Percentiles rank a stretch among this genome's conserved stretches.
phyloP scores from a whole-genome alignment of 35 echinoderm and acorn worm genomes.

The Strongylocentrotus purpuratus region DNA sequence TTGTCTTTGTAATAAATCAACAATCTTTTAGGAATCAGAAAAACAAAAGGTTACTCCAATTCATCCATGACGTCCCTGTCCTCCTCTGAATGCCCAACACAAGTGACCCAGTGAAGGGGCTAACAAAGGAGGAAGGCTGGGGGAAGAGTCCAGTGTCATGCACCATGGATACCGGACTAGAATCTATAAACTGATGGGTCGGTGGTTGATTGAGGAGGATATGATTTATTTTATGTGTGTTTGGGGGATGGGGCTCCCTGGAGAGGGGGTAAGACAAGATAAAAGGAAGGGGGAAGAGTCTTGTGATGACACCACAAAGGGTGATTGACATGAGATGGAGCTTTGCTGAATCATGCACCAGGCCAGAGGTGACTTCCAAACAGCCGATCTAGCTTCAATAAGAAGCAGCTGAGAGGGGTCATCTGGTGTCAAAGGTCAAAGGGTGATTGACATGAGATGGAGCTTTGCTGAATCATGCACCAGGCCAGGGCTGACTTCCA shows the following conservation, averaged over 20 bases:
- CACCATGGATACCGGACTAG: neutral
- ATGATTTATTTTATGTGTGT: constrained; percentile 9
- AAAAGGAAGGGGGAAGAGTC: neutral
- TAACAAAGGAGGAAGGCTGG: neutral
- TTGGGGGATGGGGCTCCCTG: constrained; percentile 28
- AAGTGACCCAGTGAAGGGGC: neutral
- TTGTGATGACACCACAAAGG: constrained; percentile 18
- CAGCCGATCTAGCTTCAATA: neutral
- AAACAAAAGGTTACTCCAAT: neutral
- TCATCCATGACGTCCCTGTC: neutral
- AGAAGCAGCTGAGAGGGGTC: neutral
- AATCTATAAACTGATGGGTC: neutral
- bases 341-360: neutral
- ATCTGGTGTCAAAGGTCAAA: neutral
- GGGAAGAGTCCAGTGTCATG: neutral
- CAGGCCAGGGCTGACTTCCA: neutral
- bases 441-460: neutral
- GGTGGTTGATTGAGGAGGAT: constrained; percentile 15
- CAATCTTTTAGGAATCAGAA: neutral
- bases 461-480: neutral
- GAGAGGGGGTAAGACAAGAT: constrained; percentile 40
- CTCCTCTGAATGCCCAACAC: neutral
- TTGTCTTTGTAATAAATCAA: neutral
- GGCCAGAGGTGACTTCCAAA: neutral
- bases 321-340: constrained; percentile 30